Conservation (phyloP, 2,888 invertebrate species). For the Saturnia japonica region DNA sequence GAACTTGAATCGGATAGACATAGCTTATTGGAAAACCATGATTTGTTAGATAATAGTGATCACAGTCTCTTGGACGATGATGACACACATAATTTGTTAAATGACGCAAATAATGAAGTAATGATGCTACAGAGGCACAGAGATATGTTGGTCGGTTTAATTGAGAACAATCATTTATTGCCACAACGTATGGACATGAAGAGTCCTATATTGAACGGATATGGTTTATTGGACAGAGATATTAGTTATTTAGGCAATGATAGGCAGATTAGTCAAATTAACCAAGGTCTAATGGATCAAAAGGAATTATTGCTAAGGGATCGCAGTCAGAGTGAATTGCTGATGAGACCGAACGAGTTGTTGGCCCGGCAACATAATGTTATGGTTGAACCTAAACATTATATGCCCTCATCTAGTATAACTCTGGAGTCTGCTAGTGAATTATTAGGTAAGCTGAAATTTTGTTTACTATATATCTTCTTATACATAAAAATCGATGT, state of each 20-base stretch:
- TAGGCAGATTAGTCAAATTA: constrained; percentile 72
- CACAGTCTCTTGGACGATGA: constrained; percentile 74
- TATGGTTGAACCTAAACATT: constrained; percentile 69
- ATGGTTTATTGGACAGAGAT: constrained; percentile 68
- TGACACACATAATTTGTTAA: constrained; percentile 64
- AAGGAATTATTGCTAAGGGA: constrained; percentile 66
- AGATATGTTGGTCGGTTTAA: constrained; percentile 68
- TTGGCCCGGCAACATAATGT: constrained; percentile 64
- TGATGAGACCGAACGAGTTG: constrained; percentile 72
- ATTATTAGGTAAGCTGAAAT: constrained; percentile 68
- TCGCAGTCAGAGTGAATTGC: constrained; percentile 62
- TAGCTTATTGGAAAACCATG: constrained; percentile 74
- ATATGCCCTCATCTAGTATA: constrained; percentile 69
- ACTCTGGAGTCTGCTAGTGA: constrained; percentile 74
- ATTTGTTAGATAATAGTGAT: constrained; percentile 71
- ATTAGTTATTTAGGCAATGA: constrained; percentile 66
- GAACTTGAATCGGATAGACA: constrained; percentile 78
- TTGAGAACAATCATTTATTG: constrained; percentile 63
- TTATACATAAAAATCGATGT: too few relatives aligned
- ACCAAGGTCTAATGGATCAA: constrained; percentile 63
- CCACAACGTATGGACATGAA: constrained; percentile 70
- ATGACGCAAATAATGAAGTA: constrained; percentile 64
- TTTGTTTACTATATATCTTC: background rate
- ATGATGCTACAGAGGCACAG: constrained; percentile 71
- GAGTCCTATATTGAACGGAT: constrained; percentile 64